Evolutionary conservation across 2,888 invertebrate species (phyloP), one percentile per base, ranked within the genome.

Genomic region (Hypercompe scribonia): DNA sequence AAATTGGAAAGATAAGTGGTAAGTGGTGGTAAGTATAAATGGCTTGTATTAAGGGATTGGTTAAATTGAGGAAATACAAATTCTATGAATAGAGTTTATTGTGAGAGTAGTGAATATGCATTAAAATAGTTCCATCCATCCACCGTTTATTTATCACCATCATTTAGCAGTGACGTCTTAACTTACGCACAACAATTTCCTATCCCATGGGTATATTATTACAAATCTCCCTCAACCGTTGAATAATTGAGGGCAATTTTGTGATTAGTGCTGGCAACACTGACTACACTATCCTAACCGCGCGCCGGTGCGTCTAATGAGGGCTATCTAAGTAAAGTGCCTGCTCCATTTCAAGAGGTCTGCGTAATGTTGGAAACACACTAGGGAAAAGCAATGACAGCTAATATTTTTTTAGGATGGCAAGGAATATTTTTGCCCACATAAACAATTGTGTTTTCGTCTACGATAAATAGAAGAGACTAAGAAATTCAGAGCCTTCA

Each of bases 241-340:
- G 83, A 83, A 82, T 83, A 83, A 83, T 84, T 84, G 81, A 79
- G 70, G 79, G 81, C 78, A 83, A 84, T 83, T 78, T 83, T 79
- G 79, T 84, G 83, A 83, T 83, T 83, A 83, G 83, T 82, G 78
- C 73, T 73, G 73, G 74, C 70, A 71, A 71, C 82, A 82, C 75
- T 77, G 81, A 78, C 78, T 82, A 84, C 81, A 83, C 84, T 84
- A 81, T 77, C 84, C 81, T 75, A 81, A 76, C 78, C 78, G 61
- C 61, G 31, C 61, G 69, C 77, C 78, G 81, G 75, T 75, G 78
- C 71, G 34, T 78, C 77, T 84, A 84, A 84, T 83, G 84, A 72
- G 73, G n/a, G 76, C 82, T 81, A 84, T 84, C 81, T 83, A 70
- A 71, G 78, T 74, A 79, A 83, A 84, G 82, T 83, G 82, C 72